phyloP scores from a whole-genome alignment of 1,140 invertebrate genomes.

The Trinorchestia longiramus region DNA sequence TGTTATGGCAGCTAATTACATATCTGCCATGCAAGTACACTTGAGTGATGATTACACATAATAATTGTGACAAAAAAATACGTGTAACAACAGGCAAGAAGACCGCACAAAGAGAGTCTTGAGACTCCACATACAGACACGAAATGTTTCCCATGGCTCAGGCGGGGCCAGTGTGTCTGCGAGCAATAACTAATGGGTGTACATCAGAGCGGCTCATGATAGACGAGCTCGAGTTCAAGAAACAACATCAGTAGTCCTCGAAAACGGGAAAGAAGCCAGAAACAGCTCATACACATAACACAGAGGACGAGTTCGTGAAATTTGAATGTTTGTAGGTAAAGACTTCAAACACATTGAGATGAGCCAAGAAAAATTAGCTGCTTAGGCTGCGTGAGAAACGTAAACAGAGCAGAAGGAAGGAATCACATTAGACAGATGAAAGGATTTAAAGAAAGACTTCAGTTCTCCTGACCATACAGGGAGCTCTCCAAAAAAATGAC shows the following conservation, averaged over 20 bases:
- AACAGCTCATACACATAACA: neutral
- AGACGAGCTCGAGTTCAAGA: neutral
- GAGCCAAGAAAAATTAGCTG: neutral
- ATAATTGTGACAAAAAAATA: neutral
- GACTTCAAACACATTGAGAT: neutral
- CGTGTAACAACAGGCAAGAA: neutral
- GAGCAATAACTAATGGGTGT: neutral
- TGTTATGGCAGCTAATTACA: neutral
- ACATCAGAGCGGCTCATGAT: neutral
- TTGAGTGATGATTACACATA: neutral
- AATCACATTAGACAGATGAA: neutral
- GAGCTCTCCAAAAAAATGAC: neutral
- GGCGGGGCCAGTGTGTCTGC: neutral
- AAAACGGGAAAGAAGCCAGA: neutral
- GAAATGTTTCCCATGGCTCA: neutral
- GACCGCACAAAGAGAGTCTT: neutral
- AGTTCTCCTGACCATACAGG: neutral
- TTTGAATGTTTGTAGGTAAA: neutral
- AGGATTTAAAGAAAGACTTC: neutral
- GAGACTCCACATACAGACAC: neutral
- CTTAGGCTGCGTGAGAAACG: neutral
- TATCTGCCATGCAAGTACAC: neutral
- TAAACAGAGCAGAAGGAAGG: neutral
- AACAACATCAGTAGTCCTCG: neutral
- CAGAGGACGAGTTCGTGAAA: neutral